These are phyloP conservation scores for Acanthosepion esculentum DNA, from an alignment of 2,888 invertebrate species.

Conservation along the genomic window DNA sequence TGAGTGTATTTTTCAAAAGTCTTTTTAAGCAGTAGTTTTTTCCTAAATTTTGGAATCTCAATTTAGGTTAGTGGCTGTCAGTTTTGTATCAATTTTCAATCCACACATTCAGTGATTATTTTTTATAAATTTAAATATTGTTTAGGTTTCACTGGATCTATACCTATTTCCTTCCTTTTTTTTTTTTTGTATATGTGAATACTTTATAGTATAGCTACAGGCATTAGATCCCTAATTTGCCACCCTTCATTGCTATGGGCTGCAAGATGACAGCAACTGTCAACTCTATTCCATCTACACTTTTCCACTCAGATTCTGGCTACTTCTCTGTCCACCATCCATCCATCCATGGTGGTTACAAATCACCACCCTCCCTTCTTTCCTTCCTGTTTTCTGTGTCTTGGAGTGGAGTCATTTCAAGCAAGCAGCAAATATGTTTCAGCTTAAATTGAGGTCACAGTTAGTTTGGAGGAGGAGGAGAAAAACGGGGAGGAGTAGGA, in stretches of 20 bases:
- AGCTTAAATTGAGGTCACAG: slow-evolving; percentile 33
- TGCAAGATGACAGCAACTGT: slow-evolving; percentile 33
- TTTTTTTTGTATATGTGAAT: too few species aligned
- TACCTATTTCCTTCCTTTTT: too few species aligned
- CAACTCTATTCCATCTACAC: slow-evolving; percentile 16
- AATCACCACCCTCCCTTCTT: neutral
- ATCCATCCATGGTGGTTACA: neutral
- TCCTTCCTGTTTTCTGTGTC: slow-evolving; percentile 23
- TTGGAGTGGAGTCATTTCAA: slow-evolving; percentile 33
- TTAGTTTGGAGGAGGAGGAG: neutral
- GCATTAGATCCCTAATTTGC: slow-evolving; percentile 1
- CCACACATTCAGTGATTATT: neutral
- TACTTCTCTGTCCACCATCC: neutral
- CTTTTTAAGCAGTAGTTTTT: too few species aligned
- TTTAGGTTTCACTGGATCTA: neutral
- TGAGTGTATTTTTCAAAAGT: too few species aligned
- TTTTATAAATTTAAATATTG: neutral
- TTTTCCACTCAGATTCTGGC: neutral
- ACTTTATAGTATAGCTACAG: neutral
- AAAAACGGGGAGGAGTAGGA: neutral
- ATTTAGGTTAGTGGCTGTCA: neutral
- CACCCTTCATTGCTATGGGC: neutral
- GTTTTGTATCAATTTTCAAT: neutral
- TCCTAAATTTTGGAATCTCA: neutral
- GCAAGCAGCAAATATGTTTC: slow-evolving; percentile 33